A percentile compares a stretch with the other conserved stretches of the same genome.
These are phyloP conservation scores for Polydesmus complanatus DNA, from an alignment of 2,888 invertebrate species.

Conservation along the genomic window DNA sequence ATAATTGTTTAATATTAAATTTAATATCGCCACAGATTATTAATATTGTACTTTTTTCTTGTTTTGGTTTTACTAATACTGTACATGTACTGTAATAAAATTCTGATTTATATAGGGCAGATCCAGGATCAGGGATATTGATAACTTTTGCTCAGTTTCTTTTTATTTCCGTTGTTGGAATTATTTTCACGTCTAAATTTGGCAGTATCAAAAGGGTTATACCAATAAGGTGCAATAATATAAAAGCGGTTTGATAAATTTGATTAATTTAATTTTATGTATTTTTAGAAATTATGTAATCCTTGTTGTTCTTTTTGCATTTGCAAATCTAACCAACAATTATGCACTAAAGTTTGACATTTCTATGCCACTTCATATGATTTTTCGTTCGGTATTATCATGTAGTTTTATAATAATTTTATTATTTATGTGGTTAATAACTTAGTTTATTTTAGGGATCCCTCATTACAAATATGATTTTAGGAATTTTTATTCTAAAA, in stretches of 20 bases:
- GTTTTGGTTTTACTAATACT: too few species aligned
- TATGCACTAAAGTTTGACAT: conserved; percentile 93
- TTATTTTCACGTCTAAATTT: conserved; percentile 61
- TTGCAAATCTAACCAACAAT: conserved; percentile 82
- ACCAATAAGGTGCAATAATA: conserved; percentile 2
- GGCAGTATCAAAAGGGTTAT: conserved; percentile 35
- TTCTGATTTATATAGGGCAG: conserved; percentile 45
- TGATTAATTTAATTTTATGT: conserved; percentile 4
- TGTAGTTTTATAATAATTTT: background rate
- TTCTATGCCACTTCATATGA: conserved; percentile 96
- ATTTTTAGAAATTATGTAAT: conserved; percentile 53
- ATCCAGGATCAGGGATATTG: conserved; percentile 83
- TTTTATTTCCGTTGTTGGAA: conserved; percentile 78
- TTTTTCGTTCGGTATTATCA: conserved; percentile 75
- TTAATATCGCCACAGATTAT: too few species aligned
- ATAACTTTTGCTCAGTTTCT: conserved; percentile 91
- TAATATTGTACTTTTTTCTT: too few species aligned
- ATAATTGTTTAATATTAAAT: too few species aligned
- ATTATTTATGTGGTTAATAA: conserved; percentile 14
- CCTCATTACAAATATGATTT: conserved; percentile 87
- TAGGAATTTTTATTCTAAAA: conserved; percentile 39
- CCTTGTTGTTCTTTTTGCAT: conserved; percentile 78
- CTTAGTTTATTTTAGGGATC: conserved; percentile 65
- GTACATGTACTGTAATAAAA: background rate
- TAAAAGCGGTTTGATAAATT: background rate